These are phyloP conservation scores for Pseudocheirus occidentalis DNA, from an alignment of 2,797 vertebrate species.

Conservation along the genomic window DNA sequence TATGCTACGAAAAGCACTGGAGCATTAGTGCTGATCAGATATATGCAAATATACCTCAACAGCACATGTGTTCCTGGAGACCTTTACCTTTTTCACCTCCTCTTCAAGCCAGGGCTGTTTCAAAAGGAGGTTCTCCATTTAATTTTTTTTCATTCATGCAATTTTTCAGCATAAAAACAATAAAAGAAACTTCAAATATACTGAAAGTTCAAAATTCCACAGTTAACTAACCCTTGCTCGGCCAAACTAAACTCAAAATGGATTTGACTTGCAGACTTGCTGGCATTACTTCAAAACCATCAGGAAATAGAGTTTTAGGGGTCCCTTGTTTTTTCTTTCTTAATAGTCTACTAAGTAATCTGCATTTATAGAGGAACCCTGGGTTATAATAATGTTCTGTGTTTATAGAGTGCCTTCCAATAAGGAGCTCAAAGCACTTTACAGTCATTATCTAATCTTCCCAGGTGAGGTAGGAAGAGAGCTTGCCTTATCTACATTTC, in stretches of 20 bases:
- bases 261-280: conserved; percentile 8
- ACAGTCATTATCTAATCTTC: conserved; percentile 77
- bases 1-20: conserved; percentile 62
- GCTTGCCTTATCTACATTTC: conserved; percentile 73
- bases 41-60: conserved; percentile 74
- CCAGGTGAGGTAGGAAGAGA: conserved; percentile 69
- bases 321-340: conserved; percentile 47
- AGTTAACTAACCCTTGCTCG: conserved; percentile 68
- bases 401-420: conserved; percentile 62
- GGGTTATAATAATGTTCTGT: conserved; percentile 63
- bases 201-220: conserved; percentile 56
- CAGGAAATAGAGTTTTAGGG: conserved; percentile 31
- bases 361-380: conserved; percentile 18
- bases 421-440: conserved; percentile 51
- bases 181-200: conserved; percentile 61
- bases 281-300: conserved; percentile 33
- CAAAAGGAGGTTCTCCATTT: conserved; percentile 52
- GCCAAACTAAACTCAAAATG: conserved; percentile 40
- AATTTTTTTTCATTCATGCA: conserved; percentile 68
- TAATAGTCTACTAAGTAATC: conserved; percentile 64
- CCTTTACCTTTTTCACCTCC: conserved; percentile 59
- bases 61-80: conserved; percentile 65
- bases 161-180: conserved; percentile 53
- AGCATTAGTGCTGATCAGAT: conserved; percentile 72
- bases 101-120: conserved; percentile 68